Base-by-base conservation (phyloP, 2,113 vertebrate genomes). In the Synodontis membranacea region DNA sequence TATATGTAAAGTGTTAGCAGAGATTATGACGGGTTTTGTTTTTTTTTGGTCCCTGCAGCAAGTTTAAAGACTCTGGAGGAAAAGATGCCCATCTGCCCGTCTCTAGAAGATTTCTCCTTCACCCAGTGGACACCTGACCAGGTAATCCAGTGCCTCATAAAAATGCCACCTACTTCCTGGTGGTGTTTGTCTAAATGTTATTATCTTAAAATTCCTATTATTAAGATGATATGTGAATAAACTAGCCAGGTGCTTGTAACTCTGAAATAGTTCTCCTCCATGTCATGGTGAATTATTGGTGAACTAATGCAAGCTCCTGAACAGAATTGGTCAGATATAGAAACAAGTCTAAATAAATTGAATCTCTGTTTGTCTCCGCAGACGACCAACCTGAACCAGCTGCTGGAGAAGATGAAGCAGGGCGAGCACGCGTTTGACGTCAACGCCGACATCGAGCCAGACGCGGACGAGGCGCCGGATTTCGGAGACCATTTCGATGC, bases 41-140 rank as follows among this genome's bases (percentile, higher is more conserved):
- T 5, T 56, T 39, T 1, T 80, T 72, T 75, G 52, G 8, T 48
- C 6, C 28, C 50, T 50, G 2, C 87, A 98, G 97, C 52, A 1
- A 89, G 94, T 86, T 90, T 99, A 34, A 88, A 93, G 66, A 95
- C 95, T 62, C 72, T 89, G 37, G 95, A 97, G 74, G 96, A 96
- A 58, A 93, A 89, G 50, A 54, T 84, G 83, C 48, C 88, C 85
- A 95, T 99, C 91, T 99, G 97, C 91, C 97, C 97, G 5, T 96
- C 98, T 0, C 92, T 99, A 92, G 93, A 96, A 4, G 96, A 96
- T 48, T 99, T 99, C 93, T 96, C 94, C 88, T 97, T 98, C 84
- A 96, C 95, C 0, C 92, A 95, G 42, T 97, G 97, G 97, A 95
- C 94, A 66, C 95, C 96, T 0, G 89, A 96, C 0, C 96, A 99